A percentile compares a stretch with the other conserved stretches of the same genome.
phyloP scores from a whole-genome alignment of 2,888 invertebrate species.

The Heliconius ethilla region DNA sequence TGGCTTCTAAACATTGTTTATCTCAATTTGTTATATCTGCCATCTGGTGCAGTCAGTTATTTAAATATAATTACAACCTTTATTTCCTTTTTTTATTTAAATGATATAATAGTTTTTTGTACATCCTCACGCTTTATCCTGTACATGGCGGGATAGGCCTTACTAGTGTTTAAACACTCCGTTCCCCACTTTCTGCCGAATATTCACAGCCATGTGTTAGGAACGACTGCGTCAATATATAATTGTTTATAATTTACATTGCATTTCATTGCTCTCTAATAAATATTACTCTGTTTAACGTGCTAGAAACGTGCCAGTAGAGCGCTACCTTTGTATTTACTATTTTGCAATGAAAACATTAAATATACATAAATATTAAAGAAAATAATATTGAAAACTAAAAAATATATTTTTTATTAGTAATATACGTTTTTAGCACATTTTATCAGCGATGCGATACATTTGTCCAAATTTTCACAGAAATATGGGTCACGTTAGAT shows the following conservation, averaged over 20 bases:
- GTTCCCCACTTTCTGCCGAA: too few relatives aligned
- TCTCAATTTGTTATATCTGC: not conserved
- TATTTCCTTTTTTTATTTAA: too few relatives aligned
- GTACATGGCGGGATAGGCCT: too few relatives aligned
- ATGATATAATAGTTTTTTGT: too few relatives aligned
- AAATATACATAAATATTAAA: not conserved
- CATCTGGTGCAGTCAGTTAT: not conserved
- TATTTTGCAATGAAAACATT: not conserved
- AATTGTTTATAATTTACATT: not conserved
- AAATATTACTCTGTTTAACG: too few relatives aligned
- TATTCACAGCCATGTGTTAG: too few relatives aligned
- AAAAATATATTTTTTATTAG: too few relatives aligned
- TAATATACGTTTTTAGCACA: not conserved
- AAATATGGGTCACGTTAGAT: constrained; percentile 15
- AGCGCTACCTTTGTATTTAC: not conserved
- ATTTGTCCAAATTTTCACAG: constrained; percentile 1
- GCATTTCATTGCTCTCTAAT: not conserved
- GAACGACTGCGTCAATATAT: not conserved
- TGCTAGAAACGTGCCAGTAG: not conserved
- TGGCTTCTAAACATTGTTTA: not conserved
- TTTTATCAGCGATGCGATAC: not conserved
- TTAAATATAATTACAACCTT: not conserved
- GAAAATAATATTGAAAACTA: not conserved
- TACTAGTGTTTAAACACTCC: too few relatives aligned
- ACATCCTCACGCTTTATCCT: too few relatives aligned